Evolutionary conservation across 2,113 vertebrate genomes (phyloP).

Genomic region (Meriones unguiculatus): DNA sequence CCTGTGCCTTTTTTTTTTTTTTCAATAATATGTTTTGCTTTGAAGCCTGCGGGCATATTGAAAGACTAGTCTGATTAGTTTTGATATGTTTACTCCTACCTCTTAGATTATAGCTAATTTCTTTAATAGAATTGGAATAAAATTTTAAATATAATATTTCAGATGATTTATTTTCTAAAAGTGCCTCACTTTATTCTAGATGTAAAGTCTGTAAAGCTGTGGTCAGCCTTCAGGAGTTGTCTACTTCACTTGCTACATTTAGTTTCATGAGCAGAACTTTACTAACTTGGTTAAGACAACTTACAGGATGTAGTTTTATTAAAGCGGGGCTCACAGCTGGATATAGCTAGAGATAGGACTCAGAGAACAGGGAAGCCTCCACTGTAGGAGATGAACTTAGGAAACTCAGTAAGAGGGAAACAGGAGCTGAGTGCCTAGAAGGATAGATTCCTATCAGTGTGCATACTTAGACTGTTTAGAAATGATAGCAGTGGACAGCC

Average conservation of each 20-base stretch:
- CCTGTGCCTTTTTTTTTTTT: not conserved
- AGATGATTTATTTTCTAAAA: constrained; percentile 33
- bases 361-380: not conserved
- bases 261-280: constrained; percentile 36
- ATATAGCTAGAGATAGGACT: not conserved
- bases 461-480: constrained; percentile 40
- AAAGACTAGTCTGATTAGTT: constrained; percentile 31
- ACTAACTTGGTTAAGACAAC: not conserved
- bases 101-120: constrained; percentile 34
- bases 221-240: not conserved
- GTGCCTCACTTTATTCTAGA: not conserved
- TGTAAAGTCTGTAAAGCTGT: not conserved
- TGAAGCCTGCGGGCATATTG: not conserved
- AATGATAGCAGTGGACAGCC: not conserved
- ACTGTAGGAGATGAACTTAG: constrained; percentile 39
- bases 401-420: constrained; percentile 58
- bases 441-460: constrained; percentile 59
- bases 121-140: constrained; percentile 25
- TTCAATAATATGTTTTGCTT: not conserved
- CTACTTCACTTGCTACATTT: not conserved
- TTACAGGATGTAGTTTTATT: not conserved
- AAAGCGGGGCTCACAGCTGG: not conserved
- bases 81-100: not conserved
- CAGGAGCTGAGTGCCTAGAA: constrained; percentile 56
- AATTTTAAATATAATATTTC: constrained; percentile 39